Base-by-base conservation (phyloP, 1,140 invertebrate species). In the Kradibia gibbosae region DNA sequence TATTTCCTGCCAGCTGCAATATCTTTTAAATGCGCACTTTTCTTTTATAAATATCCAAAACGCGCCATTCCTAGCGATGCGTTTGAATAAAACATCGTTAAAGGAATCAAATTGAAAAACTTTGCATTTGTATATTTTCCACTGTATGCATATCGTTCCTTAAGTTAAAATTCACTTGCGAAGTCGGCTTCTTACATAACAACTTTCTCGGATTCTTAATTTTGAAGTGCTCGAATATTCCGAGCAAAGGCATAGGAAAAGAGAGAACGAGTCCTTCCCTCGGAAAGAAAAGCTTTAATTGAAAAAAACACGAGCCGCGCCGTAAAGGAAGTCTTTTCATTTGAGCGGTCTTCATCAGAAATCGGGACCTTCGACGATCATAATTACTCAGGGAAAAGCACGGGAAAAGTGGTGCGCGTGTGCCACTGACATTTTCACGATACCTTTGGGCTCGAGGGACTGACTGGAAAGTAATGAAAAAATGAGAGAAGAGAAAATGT, bases 321-420 rank as follows among this genome's bases (percentile, higher is more conserved):
- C 55, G 48, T 65, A n/a, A 17, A 50, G 45, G 42, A 75, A 48
- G 28, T 76, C 73, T 60, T 71, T 81, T 81, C 48, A 76, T 76
- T 53, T n/a, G 45, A 50, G 45, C 57, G 78, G 78, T 57, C 73
- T 81, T 78, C 74, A 77, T 82, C 80, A 81, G 67, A 50, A 81
- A 81, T 81, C 67, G 74, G 77, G 28, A 77, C 22, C 28, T 81
- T 75, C 80, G 62, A 81, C 73, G 42, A 70, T 78, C 60, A 78
- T 78, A 78, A 78, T 78, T 70, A 78, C 70, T 70, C 76, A 53
- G 34, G 42, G 72, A 22, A 39, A 39, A 39, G 15, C 20, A 0
- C 20, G 8, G 4, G 20, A 15, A 13, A 67, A 39, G 28, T 25
- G 13, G 11, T 31, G 57, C 28, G 34, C 70, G 70, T 36, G 31